Evolutionary conservation across 2,113 vertebrate species (phyloP), one percentile per base, ranked within the genome.

Genomic region (Solenodon paradoxus): DNA sequence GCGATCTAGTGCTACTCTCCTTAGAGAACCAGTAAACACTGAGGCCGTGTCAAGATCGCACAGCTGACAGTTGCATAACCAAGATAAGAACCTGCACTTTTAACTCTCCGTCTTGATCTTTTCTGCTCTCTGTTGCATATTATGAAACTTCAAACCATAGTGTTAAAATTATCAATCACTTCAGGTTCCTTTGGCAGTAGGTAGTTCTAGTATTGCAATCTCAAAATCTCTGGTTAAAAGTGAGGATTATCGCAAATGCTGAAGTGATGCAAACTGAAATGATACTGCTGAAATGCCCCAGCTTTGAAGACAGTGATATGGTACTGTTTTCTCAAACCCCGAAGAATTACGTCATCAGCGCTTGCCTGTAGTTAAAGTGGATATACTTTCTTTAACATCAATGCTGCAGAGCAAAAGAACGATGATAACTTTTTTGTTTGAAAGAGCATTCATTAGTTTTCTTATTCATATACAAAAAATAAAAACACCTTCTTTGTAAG

Each of bases 401-500:
- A 5, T 83, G 19, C 88, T 66, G 15, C 30, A 61, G 15, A 93
- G 40, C 59, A 88, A 95, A 91, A 93, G 92, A 92, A 92, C 69
- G 94, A 88, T 91, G 49, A 57, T 47, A 82, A 17, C 11, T 61
- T 72, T 75, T 85, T 90, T 81, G 45, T 94, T 93, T 89, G 24
- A 22, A 89, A 75, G 45, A 96, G 92, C 64, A 96, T 53, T 97
- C 69, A 61, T 81, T 86, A 83, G 80, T 96, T 97, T 95, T 95
- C 87, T 94, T 87, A 96, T 95, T 95, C 90, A 88, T 38, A 87
- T 82, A 68, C 66, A 95, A 85, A 97, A 77, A 94, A 72, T 90
- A 96, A 93, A 96, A 95, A 79, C 55, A 71, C n/a, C 88, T 95
- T 97, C 75, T 75, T 95, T 92, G 30, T 84, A 96, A 97, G 84